These are phyloP conservation scores for Tragelaphus scriptus DNA, from an alignment of 2,113 vertebrate genomes.

Conservation along the genomic window DNA sequence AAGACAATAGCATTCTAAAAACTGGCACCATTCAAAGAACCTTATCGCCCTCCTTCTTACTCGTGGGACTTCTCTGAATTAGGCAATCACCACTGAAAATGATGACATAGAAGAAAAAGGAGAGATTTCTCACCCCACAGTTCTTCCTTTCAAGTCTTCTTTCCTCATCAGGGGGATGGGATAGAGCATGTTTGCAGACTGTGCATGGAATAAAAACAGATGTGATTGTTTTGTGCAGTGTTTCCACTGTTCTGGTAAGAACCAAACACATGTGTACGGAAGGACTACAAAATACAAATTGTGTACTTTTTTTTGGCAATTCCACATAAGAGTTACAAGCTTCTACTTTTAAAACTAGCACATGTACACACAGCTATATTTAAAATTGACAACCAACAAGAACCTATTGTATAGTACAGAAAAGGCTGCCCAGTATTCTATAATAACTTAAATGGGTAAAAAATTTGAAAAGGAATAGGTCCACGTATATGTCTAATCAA, in stretches of 20 bases:
- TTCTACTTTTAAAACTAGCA: background rate
- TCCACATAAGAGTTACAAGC: background rate
- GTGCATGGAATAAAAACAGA: background rate
- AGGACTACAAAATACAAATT: background rate
- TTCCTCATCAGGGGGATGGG: no score
- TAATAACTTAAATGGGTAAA: background rate
- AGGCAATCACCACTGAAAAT: background rate
- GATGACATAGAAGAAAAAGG: background rate
- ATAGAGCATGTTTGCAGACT: no score
- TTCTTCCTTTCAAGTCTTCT: background rate
- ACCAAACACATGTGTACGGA: rapidly evolving
- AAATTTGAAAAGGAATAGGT: background rate
- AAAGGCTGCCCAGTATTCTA: background rate
- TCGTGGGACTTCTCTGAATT: rapidly evolving
- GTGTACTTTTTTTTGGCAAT: background rate
- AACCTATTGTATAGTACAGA: background rate
- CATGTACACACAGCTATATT: background rate
- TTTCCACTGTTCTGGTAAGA: background rate
- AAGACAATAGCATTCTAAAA: background rate
- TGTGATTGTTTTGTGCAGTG: background rate
- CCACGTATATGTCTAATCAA: background rate
- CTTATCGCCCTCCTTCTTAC: background rate
- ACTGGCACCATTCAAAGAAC: background rate
- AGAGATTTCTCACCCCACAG: background rate
- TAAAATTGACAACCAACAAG: background rate